A percentile compares a stretch with the other conserved stretches of the same genome.
Conservation (phyloP, 1,140 invertebrate species). For the Hestina assimilis region DNA sequence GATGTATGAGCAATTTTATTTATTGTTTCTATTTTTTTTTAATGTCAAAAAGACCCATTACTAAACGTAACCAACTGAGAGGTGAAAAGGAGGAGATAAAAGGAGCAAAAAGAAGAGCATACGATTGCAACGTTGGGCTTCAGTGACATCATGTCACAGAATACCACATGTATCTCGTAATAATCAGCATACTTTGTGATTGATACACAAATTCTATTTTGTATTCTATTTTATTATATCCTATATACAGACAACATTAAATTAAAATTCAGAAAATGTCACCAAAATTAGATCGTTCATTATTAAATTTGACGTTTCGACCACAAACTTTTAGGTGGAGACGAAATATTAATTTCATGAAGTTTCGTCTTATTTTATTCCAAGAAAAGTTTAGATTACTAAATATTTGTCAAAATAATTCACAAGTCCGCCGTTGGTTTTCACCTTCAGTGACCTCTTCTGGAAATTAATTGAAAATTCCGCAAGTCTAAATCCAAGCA, state of each 20-base stretch:
- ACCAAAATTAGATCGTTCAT: slow-evolving; percentile 15
- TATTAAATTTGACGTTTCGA: slow-evolving; percentile 14
- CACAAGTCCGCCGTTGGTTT: slow-evolving; percentile 40
- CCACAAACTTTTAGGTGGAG: slow-evolving; percentile 23
- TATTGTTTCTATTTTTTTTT: too few relatives aligned
- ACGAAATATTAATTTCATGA: slow-evolving; percentile 41
- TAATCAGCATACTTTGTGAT: too few relatives aligned
- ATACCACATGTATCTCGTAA: too few relatives aligned
- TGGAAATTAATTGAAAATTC: slow-evolving; percentile 34
- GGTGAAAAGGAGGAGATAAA: too few relatives aligned
- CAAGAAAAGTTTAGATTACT: slow-evolving; percentile 29
- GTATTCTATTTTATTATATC: not conserved
- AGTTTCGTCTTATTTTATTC: slow-evolving; percentile 32
- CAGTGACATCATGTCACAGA: too few relatives aligned
- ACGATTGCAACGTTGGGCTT: too few relatives aligned
- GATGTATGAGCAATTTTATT: too few relatives aligned
- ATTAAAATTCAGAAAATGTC: slow-evolving; percentile 17
- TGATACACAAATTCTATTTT: not conserved
- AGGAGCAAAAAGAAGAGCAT: too few relatives aligned
- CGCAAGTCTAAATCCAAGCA: not conserved
- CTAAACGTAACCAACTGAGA: too few relatives aligned
- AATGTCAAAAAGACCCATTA: too few relatives aligned
- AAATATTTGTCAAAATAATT: slow-evolving; percentile 50
- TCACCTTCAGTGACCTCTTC: slow-evolving; percentile 29
- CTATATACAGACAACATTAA: slow-evolving; percentile 5